A percentile compares a stretch with the other conserved stretches of the same genome.
Evolutionary conservation across 2,113 vertebrate species (phyloP).

Genomic region (Reinhardtius hippoglossoides): DNA sequence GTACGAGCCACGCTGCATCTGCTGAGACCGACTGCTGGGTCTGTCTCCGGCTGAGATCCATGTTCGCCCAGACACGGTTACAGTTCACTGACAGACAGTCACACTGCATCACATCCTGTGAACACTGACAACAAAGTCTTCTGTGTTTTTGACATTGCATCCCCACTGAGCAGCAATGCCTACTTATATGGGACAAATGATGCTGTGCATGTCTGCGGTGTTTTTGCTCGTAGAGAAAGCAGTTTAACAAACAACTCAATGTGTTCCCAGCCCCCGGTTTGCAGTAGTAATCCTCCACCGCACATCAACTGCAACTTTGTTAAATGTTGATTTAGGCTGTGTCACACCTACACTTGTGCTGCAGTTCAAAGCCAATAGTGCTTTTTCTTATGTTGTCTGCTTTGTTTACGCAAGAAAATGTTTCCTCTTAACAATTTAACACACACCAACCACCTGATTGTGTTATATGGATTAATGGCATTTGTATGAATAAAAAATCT

Average conservation of each 20-base stretch:
- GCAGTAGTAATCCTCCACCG: neutral
- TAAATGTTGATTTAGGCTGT: neutral
- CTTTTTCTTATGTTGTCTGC: neutral
- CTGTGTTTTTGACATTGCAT: constrained; percentile 47
- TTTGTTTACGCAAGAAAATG: neutral
- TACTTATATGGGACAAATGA: constrained; percentile 41
- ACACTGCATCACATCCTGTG: constrained; percentile 47
- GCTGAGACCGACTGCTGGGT: constrained; percentile 37
- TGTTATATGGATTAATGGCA: neutral
- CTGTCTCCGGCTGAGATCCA: constrained; percentile 47
- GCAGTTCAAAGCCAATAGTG: neutral
- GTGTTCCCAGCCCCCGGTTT: constrained; percentile 10
- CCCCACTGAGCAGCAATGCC: constrained; percentile 48
- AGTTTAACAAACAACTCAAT: constrained; percentile 34
- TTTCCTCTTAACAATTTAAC: neutral
- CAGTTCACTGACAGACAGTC: constrained; percentile 52
- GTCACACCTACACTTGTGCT: neutral
- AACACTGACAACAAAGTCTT: constrained; percentile 62
- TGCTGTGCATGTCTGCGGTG: constrained; percentile 10
- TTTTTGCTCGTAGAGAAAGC: constrained; percentile 13
- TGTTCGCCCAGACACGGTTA: constrained; percentile 31
- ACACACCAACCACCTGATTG: neutral
- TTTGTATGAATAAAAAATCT: neutral
- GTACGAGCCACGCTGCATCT: neutral
- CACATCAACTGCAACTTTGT: neutral